Conservation (phyloP, 2,888 invertebrate species). For the Acleris holmiana region DNA sequence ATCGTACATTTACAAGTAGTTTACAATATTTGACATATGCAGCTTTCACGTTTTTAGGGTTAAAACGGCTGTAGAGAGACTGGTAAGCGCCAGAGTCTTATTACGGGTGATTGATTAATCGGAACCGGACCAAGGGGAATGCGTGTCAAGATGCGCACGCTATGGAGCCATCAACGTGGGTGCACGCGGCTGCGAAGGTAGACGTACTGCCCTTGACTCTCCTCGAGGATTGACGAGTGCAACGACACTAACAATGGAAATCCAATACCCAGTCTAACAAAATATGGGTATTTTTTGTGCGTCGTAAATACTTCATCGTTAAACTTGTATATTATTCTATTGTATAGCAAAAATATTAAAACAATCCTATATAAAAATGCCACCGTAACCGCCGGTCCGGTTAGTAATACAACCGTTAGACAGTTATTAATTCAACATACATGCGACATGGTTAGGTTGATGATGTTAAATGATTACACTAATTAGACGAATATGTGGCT, state of each 20-base stretch:
- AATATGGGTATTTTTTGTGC: neutral
- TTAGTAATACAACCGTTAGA: too few relatives aligned
- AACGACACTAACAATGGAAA: conserved; percentile 54
- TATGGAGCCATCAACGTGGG: conserved; percentile 49
- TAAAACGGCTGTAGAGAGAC: too few relatives aligned
- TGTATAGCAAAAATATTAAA: too few relatives aligned
- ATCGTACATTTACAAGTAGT: too few relatives aligned
- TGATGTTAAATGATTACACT: conserved; percentile 48
- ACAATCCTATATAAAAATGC: too few relatives aligned
- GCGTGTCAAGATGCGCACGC: conserved; percentile 62
- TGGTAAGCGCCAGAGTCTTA: conserved; percentile 25
- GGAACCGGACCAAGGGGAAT: conserved; percentile 49
- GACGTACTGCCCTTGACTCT: conserved; percentile 68
- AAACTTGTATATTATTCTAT: too few relatives aligned
- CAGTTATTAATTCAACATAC: neutral
- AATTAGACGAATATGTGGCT: conserved; percentile 58
- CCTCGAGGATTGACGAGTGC: conserved; percentile 60
- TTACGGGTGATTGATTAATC: conserved; percentile 42
- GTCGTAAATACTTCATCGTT: too few relatives aligned
- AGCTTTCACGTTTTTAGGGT: too few relatives aligned
- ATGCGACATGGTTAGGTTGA: conserved; percentile 21
- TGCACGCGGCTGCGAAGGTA: conserved; percentile 23
- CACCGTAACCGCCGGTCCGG: neutral
- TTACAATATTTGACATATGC: too few relatives aligned
- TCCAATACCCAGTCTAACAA: conserved; percentile 18